phyloP scores from a whole-genome alignment of 2,888 invertebrate genomes.

The Listrodromus nycthemerus region DNA sequence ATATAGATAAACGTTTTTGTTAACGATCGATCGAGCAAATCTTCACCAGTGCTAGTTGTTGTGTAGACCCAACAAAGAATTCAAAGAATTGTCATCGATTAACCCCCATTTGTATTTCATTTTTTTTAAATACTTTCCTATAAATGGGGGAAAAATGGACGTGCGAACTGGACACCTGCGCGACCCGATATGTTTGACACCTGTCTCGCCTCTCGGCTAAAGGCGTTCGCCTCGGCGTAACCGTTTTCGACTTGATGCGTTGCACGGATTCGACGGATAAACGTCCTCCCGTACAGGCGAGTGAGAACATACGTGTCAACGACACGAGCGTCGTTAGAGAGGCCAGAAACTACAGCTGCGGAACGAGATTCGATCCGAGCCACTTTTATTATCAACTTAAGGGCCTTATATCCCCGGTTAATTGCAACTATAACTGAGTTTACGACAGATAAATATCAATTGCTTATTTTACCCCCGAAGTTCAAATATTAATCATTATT shows the following conservation, averaged over 20 bases:
- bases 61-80: background rate
- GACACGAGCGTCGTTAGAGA: conserved; percentile 6
- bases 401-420: background rate
- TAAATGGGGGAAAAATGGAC: background rate
- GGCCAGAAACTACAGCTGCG: conserved; percentile 12
- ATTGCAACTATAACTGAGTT: background rate
- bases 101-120: conserved; percentile 4
- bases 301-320: background rate
- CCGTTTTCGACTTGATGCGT: conserved; percentile 21
- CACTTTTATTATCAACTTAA: conserved; percentile 30
- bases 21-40: background rate
- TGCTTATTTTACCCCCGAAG: background rate
- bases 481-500: background rate
- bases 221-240: background rate
- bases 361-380: conserved; percentile 29
- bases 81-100: background rate
- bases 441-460: background rate
- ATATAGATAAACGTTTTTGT: no score
- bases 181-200: conserved; percentile 32
- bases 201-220: conserved; percentile 37
- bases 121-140: background rate
- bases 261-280: conserved; percentile 21
- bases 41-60: background rate
- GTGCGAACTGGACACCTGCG: conserved; percentile 27
- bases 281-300: conserved; percentile 2